These are phyloP conservation scores for Triplophysa yarkandensis DNA, from an alignment of 2,797 vertebrate genomes.

Conservation along the genomic window DNA sequence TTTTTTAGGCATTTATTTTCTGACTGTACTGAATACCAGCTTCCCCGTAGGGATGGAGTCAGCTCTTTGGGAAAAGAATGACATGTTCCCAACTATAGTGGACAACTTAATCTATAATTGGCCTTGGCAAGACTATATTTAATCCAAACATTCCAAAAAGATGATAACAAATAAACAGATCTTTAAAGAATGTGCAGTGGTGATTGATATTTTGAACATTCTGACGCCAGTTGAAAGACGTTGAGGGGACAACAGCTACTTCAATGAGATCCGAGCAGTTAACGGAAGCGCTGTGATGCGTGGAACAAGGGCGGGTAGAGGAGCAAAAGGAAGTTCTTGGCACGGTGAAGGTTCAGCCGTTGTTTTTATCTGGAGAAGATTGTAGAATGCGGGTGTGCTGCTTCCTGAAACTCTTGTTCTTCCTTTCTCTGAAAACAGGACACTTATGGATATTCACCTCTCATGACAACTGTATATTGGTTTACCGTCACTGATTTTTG, in stretches of 20 bases:
- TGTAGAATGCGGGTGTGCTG: slow-evolving; percentile 42
- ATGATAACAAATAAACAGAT: slow-evolving; percentile 65
- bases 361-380: slow-evolving; percentile 41
- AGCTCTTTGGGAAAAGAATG: slow-evolving; percentile 54
- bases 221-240: slow-evolving; percentile 70
- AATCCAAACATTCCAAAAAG: slow-evolving; percentile 71
- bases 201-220: slow-evolving; percentile 55
- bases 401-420: slow-evolving; percentile 64
- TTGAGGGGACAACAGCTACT: slow-evolving; percentile 32
- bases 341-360: slow-evolving; percentile 4
- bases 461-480: slow-evolving; percentile 48
- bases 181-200: slow-evolving; percentile 54
- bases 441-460: slow-evolving; percentile 34
- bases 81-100: slow-evolving; percentile 49
- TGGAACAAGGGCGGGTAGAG: slow-evolving; percentile 43
- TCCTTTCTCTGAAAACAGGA: slow-evolving; percentile 56
- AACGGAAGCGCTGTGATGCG: slow-evolving; percentile 43
- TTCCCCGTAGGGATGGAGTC: slow-evolving; percentile 15
- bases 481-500: neutral
- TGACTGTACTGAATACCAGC: slow-evolving; percentile 43
- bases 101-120: slow-evolving; percentile 35
- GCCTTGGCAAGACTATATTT: slow-evolving; percentile 24
- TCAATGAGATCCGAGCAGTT: slow-evolving; percentile 11
- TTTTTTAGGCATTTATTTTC: slow-evolving; percentile 54
- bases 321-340: slow-evolving; percentile 8